Evolutionary conservation across 1,140 invertebrate species (phyloP).

Genomic region (Drosophila sp.): DNA sequence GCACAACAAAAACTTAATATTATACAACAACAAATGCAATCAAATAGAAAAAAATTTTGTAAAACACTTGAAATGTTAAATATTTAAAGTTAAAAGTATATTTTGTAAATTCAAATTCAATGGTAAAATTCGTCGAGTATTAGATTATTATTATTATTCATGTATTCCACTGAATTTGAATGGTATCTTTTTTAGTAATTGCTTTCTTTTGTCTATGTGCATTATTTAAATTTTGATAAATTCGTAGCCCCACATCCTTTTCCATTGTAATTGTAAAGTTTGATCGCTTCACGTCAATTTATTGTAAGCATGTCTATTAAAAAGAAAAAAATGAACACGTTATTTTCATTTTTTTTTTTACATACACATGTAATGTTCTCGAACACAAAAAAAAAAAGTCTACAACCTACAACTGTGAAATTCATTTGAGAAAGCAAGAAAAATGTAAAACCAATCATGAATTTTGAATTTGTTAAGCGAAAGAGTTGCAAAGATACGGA

Average conservation of each 20-base stretch:
- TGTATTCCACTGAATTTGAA: conserved; percentile 28
- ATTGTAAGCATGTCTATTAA: conserved; percentile 47
- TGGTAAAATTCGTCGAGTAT: not conserved
- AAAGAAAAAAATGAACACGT: not conserved
- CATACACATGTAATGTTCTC: conserved; percentile 17
- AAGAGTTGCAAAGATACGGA: conserved; percentile 29
- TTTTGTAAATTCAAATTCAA: conserved; percentile 56
- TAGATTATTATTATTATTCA: conserved; percentile 1
- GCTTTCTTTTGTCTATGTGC: conserved; percentile 34
- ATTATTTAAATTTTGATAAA: conserved; percentile 50
- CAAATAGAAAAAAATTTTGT: conserved; percentile 14
- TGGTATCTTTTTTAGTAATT: conserved; percentile 23
- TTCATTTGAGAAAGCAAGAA: conserved; percentile 5
- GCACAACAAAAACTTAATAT: conserved; percentile 3
- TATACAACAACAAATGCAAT: not conserved
- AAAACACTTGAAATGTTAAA: conserved; percentile 18
- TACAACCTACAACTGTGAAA: not conserved
- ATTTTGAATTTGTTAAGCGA: conserved; percentile 39
- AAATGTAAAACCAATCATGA: conserved; percentile 17
- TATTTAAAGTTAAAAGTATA: conserved; percentile 16
- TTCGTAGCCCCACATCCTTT: conserved; percentile 8
- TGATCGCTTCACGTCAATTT: conserved; percentile 37
- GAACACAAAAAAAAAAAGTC: not conserved
- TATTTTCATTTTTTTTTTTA: conserved; percentile 3
- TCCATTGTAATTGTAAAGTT: conserved; percentile 41